Conservation (phyloP, 1,140 invertebrate genomes). For the Formica exsecta region DNA sequence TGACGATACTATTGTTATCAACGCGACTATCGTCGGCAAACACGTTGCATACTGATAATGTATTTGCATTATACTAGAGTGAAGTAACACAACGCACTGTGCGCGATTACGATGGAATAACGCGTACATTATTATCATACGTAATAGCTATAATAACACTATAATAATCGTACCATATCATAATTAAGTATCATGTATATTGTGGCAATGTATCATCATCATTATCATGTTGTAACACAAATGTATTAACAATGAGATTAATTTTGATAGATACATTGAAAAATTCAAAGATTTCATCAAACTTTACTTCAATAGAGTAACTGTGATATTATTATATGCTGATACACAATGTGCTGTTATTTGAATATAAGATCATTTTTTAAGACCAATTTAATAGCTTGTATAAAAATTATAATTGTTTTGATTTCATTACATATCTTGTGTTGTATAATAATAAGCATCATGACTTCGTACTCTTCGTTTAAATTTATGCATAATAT, state of each 20-base stretch:
- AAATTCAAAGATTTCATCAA: slow-evolving; percentile 46
- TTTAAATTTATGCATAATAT: background rate
- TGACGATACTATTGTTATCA: slow-evolving; percentile 37
- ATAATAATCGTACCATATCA: slow-evolving; percentile 40
- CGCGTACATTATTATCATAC: slow-evolving; percentile 53
- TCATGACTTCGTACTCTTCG: background rate
- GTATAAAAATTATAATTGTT: background rate
- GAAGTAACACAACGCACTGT: slow-evolving; percentile 2
- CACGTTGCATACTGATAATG: slow-evolving; percentile 40
- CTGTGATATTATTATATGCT: background rate
- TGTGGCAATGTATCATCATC: background rate
- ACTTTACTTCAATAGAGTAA: background rate
- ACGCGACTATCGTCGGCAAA: background rate
- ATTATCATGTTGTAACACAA: slow-evolving; percentile 6
- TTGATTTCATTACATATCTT: background rate
- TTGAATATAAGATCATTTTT: background rate
- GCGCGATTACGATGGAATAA: slow-evolving; percentile 32
- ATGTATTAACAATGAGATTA: slow-evolving; percentile 7
- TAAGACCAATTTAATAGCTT: background rate
- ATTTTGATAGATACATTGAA: slow-evolving; percentile 11
- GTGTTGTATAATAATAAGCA: background rate
- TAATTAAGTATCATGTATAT: slow-evolving; percentile 51
- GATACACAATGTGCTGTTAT: background rate
- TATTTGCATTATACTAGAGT: slow-evolving; percentile 36
- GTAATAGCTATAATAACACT: slow-evolving; percentile 43